Conservation (phyloP, 2,113 vertebrate genomes). For the Crotalus helleri region DNA sequence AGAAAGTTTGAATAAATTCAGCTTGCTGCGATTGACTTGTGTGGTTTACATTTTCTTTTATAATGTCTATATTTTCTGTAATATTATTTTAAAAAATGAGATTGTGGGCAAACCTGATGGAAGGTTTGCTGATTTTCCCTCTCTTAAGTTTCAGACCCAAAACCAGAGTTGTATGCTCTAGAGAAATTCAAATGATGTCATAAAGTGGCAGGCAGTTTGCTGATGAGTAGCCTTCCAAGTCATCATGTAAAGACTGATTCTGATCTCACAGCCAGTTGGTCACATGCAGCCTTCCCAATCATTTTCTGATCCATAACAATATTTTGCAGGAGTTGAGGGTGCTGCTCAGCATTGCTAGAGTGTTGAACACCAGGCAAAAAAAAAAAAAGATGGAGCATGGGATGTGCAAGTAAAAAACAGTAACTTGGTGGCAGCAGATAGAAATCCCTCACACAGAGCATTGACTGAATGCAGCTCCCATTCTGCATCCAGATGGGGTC, state of each 20-base stretch:
- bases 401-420: background rate
- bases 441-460: background rate
- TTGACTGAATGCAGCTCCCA: background rate
- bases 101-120: background rate
- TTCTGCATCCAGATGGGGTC: background rate
- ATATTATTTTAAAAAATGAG: background rate
- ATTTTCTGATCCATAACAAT: background rate
- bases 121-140: background rate
- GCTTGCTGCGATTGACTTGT: background rate
- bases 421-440: background rate
- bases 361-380: background rate
- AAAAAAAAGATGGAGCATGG: background rate
- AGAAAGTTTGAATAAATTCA: background rate
- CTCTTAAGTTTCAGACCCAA: background rate
- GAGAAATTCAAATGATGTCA: background rate
- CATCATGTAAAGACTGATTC: background rate
- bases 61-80: background rate
- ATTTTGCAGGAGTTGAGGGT: background rate
- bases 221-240: background rate
- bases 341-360: background rate
- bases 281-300: background rate
- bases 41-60: background rate
- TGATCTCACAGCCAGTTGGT: background rate
- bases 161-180: background rate
- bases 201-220: background rate